Percentiles rank a stretch among this genome's conserved stretches.
Conservation (phyloP, 2,113 vertebrate genomes). For the Chamaetylas fuelleborni region DNA sequence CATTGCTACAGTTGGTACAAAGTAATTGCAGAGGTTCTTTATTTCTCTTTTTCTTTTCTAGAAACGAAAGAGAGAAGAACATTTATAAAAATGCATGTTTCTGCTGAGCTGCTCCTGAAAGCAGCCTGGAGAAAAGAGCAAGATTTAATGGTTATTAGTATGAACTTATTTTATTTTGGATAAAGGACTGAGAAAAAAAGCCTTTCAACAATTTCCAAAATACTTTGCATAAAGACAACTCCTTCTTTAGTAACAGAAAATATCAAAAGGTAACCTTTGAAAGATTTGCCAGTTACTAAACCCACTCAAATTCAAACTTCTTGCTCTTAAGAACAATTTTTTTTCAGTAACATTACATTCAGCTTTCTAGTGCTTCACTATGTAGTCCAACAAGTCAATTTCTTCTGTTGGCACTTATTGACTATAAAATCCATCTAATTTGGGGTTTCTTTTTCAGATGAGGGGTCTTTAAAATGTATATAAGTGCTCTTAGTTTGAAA, state of each 20-base stretch:
- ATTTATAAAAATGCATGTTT: not conserved
- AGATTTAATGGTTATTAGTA: not conserved
- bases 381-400: not conserved
- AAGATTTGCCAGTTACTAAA: not conserved
- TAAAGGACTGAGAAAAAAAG: not conserved
- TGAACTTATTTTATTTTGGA: not conserved
- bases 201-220: not conserved
- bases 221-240: not conserved
- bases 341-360: not conserved
- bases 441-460: not conserved
- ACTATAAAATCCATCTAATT: not conserved
- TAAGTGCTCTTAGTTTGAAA: not conserved
- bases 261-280: not conserved
- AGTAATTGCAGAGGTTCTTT: slow-evolving; percentile 26
- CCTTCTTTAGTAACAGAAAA: not conserved
- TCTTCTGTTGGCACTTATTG: not conserved
- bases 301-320: not conserved
- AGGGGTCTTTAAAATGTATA: not conserved
- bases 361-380: not conserved
- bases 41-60: not conserved
- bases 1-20: not conserved
- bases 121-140: not conserved
- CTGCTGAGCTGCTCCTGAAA: not conserved
- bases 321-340: not conserved
- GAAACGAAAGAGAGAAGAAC: not conserved